Evolutionary conservation across 2,797 vertebrate species (phyloP), one percentile per base, ranked within the genome.

Genomic region (Gymnothorax reevesii): DNA sequence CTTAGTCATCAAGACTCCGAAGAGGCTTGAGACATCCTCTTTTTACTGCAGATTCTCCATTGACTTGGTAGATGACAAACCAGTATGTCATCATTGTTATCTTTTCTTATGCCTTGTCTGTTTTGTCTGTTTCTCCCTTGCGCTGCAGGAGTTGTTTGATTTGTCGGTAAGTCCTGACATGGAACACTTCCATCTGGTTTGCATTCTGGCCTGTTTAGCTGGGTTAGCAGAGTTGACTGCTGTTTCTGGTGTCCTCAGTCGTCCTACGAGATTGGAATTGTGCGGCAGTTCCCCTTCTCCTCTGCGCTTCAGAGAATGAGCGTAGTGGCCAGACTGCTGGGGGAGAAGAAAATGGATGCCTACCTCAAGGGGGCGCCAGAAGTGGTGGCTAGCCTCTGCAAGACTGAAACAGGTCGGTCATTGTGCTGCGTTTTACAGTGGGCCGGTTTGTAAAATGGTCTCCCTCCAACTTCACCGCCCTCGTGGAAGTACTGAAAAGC

Each of bases 281-380:
- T 99, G 69, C 97, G 98, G 6, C 98, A 99, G 95, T 99, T 99
- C 91, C 98, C 99, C 0, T 99, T 99, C 93, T 99, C 99, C 62
- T 99, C 99, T 4, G 97, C 95, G 8, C 88, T 98, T 88, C 99
- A 99, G 93, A 97, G 98, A 85, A 99, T 99, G 98, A 96, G 96
- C 77, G 98, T 99, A 7, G 96, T 99, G 83, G 95, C 96, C 0
- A 96, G 97, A 90, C 94, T 96, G 82, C 94, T 99, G 0, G 98
- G 98, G 52, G 97, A 98, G 89, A 99, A 98, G 91, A 96, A 96
- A 60, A 99, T 99, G 99, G 98, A 99, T 71, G 97, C 98, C 33
- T 99, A 98, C 89, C 95, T 97, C 93, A 99, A 99, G 87, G 99
- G 99, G 84, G 98, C 98, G 0, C 99, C 99, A 1, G 99, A 99